Base-by-base conservation (phyloP, 1,140 invertebrate species). In the Pissodes strobi region DNA sequence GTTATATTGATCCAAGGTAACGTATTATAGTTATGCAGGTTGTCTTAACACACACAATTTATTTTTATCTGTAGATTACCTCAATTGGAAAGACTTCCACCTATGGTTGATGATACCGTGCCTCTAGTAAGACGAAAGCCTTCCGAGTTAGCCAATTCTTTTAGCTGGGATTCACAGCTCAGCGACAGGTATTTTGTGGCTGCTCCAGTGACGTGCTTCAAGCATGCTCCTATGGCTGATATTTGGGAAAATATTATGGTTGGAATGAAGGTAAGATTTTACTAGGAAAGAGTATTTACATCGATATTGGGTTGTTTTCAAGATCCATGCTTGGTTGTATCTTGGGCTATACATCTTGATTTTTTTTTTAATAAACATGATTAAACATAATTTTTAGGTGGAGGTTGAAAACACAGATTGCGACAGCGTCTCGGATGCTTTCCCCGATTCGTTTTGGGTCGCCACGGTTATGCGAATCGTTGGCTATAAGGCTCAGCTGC, bases 321-420 rank as follows among this genome's bases (percentile, higher is more conserved):
- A 5, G 4, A 5, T 30, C 27, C 27, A 6, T 30, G 27, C 12
- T 5, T 30, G 12, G 4, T 12, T 30, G 27, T 30, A 6, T 30
- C 12, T 5, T 30, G 27, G 4, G 12, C 5, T 5, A 30, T 30
- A 30, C 4, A 12, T 6, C 27, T 5, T 5, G 27, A 30, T 39
- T 39, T 39, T n/a, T n/a, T 13, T 27, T 27, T 39, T 39, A 39
- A 30, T 12, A 30, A 30, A 12, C 12, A 30, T 6, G 12, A 6
- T 30, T 30, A 39, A 15, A 12, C 37, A 6, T 12, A 3, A 5
- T 18, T 63, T 57, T 34, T 49, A 64, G 61, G 70, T 97, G 0
- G 95, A 97, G 81, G 93, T 97, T 1, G 90, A 93, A 74, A 97
- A 96, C 80, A 90, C 87, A 9, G 93, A 97, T 79, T 90, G 88